A percentile compares a stretch with the other conserved stretches of the same genome.
phyloP scores from a whole-genome alignment of 2,888 invertebrate species.

The Hirtodrosophila alboralis region DNA sequence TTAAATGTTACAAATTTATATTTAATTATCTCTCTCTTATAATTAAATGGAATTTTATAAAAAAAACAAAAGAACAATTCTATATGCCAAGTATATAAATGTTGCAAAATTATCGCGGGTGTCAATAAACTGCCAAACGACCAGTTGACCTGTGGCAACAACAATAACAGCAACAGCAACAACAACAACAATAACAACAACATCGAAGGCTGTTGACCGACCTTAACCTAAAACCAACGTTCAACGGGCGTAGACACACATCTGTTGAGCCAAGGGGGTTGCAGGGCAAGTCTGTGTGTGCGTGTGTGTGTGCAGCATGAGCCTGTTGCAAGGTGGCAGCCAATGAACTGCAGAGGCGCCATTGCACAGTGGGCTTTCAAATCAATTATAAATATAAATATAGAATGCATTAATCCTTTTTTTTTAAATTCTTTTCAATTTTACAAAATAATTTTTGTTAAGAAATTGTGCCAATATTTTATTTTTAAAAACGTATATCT shows the following conservation, averaged over 20 bases:
- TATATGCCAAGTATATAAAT: no score
- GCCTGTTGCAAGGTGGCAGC: slow-evolving; percentile 20
- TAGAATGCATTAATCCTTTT: no score
- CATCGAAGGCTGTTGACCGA: slow-evolving; percentile 16
- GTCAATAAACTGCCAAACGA: slow-evolving; percentile 66
- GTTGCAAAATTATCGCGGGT: slow-evolving; percentile 57
- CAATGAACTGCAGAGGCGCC: slow-evolving; percentile 61
- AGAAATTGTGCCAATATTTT: no score
- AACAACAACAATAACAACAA: slow-evolving; percentile 6
- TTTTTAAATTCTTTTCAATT: no score
- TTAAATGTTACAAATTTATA: no score
- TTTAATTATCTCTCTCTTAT: no score
- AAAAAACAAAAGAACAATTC: no score
- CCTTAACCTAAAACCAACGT: slow-evolving; percentile 28
- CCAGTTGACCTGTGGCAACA: slow-evolving; percentile 40
- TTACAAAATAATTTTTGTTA: no score
- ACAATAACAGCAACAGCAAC: slow-evolving; percentile 15
- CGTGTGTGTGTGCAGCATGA: slow-evolving; percentile 8
- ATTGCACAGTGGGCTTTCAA: slow-evolving; percentile 29
- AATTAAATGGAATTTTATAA: no score
- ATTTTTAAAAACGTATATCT: no score
- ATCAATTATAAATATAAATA: background rate
- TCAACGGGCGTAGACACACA: slow-evolving; percentile 49
- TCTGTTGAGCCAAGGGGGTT: slow-evolving; percentile 1
- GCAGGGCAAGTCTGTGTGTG: no score